Base-by-base conservation (phyloP, 2,888 invertebrate genomes). In the Erebia epiphron region DNA sequence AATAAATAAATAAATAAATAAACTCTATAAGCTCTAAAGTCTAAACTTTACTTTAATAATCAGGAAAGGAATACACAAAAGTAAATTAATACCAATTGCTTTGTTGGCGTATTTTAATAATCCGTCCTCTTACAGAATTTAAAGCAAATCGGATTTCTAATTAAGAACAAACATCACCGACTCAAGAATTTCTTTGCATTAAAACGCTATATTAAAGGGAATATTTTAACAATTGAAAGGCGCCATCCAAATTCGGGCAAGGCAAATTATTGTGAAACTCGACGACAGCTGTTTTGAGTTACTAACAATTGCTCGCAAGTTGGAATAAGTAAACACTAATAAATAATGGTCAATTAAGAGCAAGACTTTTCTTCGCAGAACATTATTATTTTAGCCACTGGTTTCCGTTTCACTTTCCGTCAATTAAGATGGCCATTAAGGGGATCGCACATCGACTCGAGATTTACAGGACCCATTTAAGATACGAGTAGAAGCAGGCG, bases 221-320 rank as follows among this genome's bases (percentile, higher is more conserved):
- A 83, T 83, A 83, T 86, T 86, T 82, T 82, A 82, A 83, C 85
- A 83, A 86, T 82, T 82, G 81, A 84, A 82, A 79, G 82, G 75
- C 79, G 76, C 74, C 77, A 80, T 79, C 75, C 77, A 78, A 75
- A 77, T 74, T 76, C 68, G 73, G 75, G 75, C 69, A 56, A 72
- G 74, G 71, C 70, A 75, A 75, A 76, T 78, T 75, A 78, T 77
- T 77, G 79, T 79, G 78, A 78, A 83, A 77, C 73, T 75, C 71
- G 78, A 78, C 78, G 80, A 79, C 82, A 79, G 79, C 78, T 79
- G 77, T 80, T 85, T 81, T 81, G 83, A 84, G 81, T 85, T 83
- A 81, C 80, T 79, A 78, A 80, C 80, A 82, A 79, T 83, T 76
- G 75, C 76, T 74, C 75, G 72, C 77, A 70, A 69, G 68, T 71